Percentiles rank a stretch among this genome's conserved stretches.
These are phyloP conservation scores for Hippocampus zosterae DNA, from an alignment of 2,113 vertebrate species.

Conservation along the genomic window DNA sequence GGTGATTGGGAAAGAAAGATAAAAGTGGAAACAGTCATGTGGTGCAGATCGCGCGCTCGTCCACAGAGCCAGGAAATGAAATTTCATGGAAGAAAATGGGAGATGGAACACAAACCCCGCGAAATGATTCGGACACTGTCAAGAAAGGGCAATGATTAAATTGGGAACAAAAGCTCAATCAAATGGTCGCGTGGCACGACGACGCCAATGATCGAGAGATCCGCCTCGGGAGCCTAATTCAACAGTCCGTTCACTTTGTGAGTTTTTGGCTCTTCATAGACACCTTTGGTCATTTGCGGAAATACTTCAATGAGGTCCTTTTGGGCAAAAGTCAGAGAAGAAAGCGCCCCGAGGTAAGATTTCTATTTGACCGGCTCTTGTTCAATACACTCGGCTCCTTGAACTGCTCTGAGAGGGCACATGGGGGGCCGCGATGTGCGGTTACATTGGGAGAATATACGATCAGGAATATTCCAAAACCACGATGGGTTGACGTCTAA, in stretches of 20 bases:
- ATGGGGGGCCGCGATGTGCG: neutral
- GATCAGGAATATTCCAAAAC: constrained; percentile 29
- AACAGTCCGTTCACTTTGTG: constrained; percentile 5
- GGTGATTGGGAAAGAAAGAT: neutral
- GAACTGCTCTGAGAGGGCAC: neutral
- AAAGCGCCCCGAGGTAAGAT: neutral
- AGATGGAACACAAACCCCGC: neutral
- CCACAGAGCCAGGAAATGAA: constrained; percentile 37
- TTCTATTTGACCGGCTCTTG: constrained; percentile 9
- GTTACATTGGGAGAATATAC: constrained; percentile 1
- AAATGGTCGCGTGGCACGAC: neutral
- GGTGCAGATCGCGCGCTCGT: neutral
- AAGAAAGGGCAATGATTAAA: constrained; percentile 11
- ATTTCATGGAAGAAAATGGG: constrained; percentile 15
- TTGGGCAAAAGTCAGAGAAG: neutral
- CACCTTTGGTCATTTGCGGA: neutral
- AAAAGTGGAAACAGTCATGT: neutral
- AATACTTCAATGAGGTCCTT: neutral
- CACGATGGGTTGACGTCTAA: constrained; percentile 27
- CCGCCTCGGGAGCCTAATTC: neutral
- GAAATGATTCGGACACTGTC: neutral
- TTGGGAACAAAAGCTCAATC: constrained; percentile 6
- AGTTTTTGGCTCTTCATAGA: neutral
- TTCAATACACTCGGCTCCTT: neutral
- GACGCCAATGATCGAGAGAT: constrained; percentile 5